phyloP scores from a whole-genome alignment of 2,797 vertebrate genomes.

The Pipistrellus pygmaeus region DNA sequence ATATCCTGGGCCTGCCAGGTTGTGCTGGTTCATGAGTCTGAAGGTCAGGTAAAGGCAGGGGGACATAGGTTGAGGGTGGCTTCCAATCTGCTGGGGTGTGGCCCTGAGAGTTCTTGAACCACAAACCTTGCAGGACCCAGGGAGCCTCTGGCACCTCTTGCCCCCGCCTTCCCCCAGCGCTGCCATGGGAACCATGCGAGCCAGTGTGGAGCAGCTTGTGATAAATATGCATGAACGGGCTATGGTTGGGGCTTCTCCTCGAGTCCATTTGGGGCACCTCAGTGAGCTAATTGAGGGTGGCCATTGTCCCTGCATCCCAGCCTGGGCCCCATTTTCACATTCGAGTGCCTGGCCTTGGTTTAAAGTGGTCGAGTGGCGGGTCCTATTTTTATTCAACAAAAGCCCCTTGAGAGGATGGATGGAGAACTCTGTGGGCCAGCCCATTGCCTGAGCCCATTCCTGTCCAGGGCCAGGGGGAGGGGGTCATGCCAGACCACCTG shows the following conservation, averaged over 20 bases:
- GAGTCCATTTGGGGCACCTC: constrained; percentile 87
- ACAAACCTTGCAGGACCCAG: background rate
- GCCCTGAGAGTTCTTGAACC: background rate
- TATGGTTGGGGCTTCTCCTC: constrained; percentile 82
- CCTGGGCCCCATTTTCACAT: constrained; percentile 91
- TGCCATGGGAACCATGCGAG: constrained; percentile 89
- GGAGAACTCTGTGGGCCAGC: constrained; percentile 86
- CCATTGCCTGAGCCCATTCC: constrained; percentile 87
- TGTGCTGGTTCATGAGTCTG: background rate
- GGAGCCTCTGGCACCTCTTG: background rate
- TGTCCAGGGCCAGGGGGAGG: constrained; percentile 86
- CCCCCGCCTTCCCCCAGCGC: constrained; percentile 75
- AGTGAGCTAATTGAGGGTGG: constrained; percentile 96
- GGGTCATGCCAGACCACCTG: constrained; percentile 83
- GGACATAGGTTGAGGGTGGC: background rate
- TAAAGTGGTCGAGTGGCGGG: constrained; percentile 91
- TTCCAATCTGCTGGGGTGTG: background rate
- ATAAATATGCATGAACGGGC: constrained; percentile 88
- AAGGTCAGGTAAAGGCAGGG: background rate
- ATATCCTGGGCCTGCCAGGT: background rate
- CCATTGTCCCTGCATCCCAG: constrained; percentile 92
- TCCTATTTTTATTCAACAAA: constrained; percentile 90
- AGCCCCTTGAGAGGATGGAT: constrained; percentile 88
- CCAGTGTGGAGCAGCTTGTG: constrained; percentile 79
- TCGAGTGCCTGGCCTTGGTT: constrained; percentile 94